Evolutionary conservation across 2,113 vertebrate species (phyloP).

Genomic region (Heliornis fulica): DNA sequence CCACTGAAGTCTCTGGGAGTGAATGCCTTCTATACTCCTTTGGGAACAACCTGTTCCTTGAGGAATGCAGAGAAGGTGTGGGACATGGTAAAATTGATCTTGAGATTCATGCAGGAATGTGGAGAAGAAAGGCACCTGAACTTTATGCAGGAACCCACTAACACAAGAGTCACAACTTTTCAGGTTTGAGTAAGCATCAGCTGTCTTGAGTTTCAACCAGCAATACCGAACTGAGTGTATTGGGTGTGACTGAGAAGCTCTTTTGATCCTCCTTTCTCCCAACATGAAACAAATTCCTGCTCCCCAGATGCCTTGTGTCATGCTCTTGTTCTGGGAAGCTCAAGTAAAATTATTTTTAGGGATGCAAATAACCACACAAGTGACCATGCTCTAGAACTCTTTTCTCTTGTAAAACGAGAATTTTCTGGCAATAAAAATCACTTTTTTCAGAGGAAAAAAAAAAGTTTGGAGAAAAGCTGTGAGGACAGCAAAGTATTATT

Average conservation of each 20-base stretch:
- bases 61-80: neutral
- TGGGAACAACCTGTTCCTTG: neutral
- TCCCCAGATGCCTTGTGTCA: neutral
- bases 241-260: neutral
- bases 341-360: neutral
- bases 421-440: neutral
- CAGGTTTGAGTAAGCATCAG: neutral
- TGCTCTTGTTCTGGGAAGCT: neutral
- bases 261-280: slow-evolving; percentile 47
- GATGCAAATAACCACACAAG: neutral
- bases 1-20: neutral
- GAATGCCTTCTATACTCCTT: neutral
- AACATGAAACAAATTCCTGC: neutral
- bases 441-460: neutral
- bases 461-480: neutral
- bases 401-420: neutral
- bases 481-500: neutral
- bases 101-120: neutral
- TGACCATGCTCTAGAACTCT: neutral
- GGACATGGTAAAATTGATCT: neutral
- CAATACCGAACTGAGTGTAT: neutral
- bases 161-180: neutral
- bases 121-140: neutral
- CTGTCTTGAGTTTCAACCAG: neutral
- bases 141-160: neutral